phyloP scores from a whole-genome alignment of 2,113 vertebrate species.

The Percina caprodes region DNA sequence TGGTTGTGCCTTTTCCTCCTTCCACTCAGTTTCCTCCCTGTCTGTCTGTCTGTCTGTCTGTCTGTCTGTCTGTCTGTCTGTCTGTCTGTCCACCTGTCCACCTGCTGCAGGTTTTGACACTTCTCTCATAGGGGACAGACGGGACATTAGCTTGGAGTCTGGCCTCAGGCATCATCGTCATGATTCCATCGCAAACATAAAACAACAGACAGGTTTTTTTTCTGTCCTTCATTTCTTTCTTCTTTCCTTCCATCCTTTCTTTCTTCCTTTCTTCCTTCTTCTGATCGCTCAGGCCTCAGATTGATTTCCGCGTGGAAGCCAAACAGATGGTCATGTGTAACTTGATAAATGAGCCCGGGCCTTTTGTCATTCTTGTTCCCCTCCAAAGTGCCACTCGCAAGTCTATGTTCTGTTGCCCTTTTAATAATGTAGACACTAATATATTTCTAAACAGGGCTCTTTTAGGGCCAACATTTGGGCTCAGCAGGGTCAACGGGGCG shows the following conservation, averaged over 20 bases:
- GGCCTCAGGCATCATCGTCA: slow-evolving; percentile 42
- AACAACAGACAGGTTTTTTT: slow-evolving; percentile 4
- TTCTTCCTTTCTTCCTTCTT: neutral
- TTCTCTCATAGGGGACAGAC: slow-evolving; percentile 19
- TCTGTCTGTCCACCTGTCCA: slow-evolving; percentile 5
- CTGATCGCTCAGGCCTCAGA: slow-evolving; percentile 49
- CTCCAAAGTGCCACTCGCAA: slow-evolving; percentile 47
- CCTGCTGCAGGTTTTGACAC: slow-evolving; percentile 29
- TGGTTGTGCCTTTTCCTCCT: neutral
- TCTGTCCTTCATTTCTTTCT: neutral
- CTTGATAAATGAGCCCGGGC: slow-evolving; percentile 77
- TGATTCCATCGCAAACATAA: slow-evolving; percentile 20
- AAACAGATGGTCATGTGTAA: slow-evolving; percentile 74
- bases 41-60: neutral
- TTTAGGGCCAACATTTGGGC: neutral
- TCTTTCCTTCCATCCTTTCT: neutral
- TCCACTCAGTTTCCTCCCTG: neutral
- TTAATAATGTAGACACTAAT: neutral
- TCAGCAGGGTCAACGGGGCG: slow-evolving; percentile 37
- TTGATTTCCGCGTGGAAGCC: slow-evolving; percentile 71
- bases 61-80: too few relatives aligned
- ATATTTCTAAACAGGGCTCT: neutral
- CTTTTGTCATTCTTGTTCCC: slow-evolving; percentile 56
- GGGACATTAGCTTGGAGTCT: slow-evolving; percentile 51
- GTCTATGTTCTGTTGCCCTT: neutral